Percentiles rank a stretch among this genome's conserved stretches.
Evolutionary conservation across 2,113 vertebrate genomes (phyloP).

Genomic region (Burhinus bistriatus): DNA sequence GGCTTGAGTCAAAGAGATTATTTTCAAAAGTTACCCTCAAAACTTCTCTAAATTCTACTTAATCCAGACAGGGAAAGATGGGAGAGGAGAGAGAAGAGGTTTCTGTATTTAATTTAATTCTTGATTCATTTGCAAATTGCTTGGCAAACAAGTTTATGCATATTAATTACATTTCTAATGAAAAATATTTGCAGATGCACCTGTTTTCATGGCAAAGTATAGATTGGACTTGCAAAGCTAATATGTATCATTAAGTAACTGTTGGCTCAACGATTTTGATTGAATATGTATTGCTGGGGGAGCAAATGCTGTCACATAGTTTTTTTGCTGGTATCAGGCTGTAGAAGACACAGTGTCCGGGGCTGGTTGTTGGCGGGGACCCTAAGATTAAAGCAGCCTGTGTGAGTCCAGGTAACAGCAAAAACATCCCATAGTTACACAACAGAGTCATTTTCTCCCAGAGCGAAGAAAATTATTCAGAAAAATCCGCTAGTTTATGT

Average conservation of each 20-base stretch:
- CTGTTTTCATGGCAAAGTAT: conserved; percentile 16
- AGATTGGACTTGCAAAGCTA: background rate
- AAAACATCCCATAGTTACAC: background rate
- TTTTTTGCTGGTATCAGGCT: background rate
- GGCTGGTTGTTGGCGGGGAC: background rate
- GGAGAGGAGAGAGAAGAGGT: background rate
- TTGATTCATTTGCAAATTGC: conserved; percentile 45
- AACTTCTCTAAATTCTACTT: background rate
- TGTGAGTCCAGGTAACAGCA: background rate
- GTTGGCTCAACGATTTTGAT: background rate
- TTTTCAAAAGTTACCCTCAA: background rate
- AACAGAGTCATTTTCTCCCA: background rate
- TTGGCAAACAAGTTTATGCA: conserved; percentile 51
- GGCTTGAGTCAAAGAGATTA: background rate
- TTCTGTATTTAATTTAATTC: conserved; percentile 32
- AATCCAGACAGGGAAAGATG: background rate
- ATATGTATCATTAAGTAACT: background rate
- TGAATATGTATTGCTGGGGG: background rate
- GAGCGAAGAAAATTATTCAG: background rate
- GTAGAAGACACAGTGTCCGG: background rate
- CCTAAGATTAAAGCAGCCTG: background rate
- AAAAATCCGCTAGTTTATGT: background rate
- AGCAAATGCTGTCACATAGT: background rate
- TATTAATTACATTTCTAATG: conserved; percentile 59
- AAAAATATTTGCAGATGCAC: conserved; percentile 56